phyloP scores from a whole-genome alignment of 2,888 invertebrate species.

The Chirona hameri region DNA sequence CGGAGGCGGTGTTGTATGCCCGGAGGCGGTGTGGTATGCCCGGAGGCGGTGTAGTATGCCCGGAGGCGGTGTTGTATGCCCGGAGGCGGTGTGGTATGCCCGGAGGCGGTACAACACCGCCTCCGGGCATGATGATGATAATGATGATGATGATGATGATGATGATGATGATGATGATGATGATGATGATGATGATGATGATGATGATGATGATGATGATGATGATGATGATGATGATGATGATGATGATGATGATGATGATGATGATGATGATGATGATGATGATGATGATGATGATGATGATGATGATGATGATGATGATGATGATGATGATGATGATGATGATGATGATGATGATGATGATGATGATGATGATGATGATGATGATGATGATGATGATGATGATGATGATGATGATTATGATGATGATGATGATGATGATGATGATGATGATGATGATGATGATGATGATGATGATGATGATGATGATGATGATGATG shows the following conservation, averaged over 20 bases:
- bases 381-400: constrained; percentile 30
- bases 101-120: too few species aligned
- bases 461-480: too few species aligned
- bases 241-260: constrained; percentile 26
- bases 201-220: constrained; percentile 26
- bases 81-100: too few species aligned
- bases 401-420: too few species aligned
- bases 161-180: constrained; percentile 31
- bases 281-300: constrained; percentile 30
- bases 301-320: constrained; percentile 31
- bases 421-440: too few species aligned
- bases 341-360: constrained; percentile 31
- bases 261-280: constrained; percentile 25
- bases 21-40: too few species aligned
- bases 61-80: too few species aligned
- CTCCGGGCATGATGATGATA: constrained; percentile 23
- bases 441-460: too few species aligned
- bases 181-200: constrained; percentile 25
- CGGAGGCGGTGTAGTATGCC: too few species aligned
- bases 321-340: constrained; percentile 31
- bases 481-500: too few species aligned
- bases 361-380: constrained; percentile 31
- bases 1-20: too few species aligned
- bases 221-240: constrained; percentile 27
- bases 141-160: constrained; percentile 31